Base-by-base conservation (phyloP, 2,113 vertebrate genomes). In the Mesembrinibis cayennensis region DNA sequence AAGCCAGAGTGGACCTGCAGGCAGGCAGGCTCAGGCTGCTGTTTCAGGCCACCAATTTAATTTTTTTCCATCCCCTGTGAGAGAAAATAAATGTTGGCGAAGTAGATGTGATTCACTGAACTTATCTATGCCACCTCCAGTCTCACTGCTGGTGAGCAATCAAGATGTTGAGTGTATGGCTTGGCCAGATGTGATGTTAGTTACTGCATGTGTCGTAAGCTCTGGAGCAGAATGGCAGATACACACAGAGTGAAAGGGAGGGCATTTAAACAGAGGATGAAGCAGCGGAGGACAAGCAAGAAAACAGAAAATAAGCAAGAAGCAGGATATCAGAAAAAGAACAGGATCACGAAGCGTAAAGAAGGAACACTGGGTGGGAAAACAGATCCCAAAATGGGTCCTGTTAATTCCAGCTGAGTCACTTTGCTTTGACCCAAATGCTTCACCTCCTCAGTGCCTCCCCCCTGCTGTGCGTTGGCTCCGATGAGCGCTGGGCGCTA, bases 351-450 rank as follows among this genome's bases (percentile, higher is more conserved):
- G 6, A 80, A 82, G 67, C 5, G 2, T 82, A 55, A 90, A 76
- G 82, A 82, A 62, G 67, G 45, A 93, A 84, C 47, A 40, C 50
- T 76, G 61, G 36, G 14, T 78, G 56, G 69, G 59, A 94, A 74
- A 89, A 79, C 0, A 92, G 52, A 84, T 82, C 44, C 65, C 44
- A 7, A 82, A 84, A 89, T 22, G 61, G 55, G 87, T 73, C n/a
- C 69, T 79, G 47, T 86, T 84, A 67, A 77, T 93, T 96, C 77
- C 73, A 78, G 47, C 69, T 55, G 81, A 84, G 69, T 74, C 65
- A 40, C 63, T 94, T 91, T 80, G 88, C 74, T 93, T 70, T 92
- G 83, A 81, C 72, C 69, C 72, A 77, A 83, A 55, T 27, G 13
- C 42, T 91, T 89, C 78, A 66, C 47, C 89, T 58, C 38, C 36